Percentiles rank a stretch among this genome's conserved stretches.
Evolutionary conservation across 1,140 invertebrate species (phyloP).

Genomic region (Steinernema khuongi): DNA sequence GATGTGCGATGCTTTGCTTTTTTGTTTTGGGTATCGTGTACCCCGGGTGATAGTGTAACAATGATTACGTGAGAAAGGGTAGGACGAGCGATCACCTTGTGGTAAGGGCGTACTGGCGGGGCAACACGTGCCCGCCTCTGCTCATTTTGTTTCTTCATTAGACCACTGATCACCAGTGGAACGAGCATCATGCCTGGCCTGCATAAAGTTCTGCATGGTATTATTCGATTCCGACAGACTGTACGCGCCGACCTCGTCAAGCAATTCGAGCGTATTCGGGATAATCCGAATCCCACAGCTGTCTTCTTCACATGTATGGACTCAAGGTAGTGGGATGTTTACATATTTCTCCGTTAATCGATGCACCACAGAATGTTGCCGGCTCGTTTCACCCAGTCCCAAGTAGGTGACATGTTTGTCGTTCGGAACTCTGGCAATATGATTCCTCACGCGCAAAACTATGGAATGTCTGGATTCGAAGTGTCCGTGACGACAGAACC

Average conservation of each 20-base stretch:
- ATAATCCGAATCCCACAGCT: conserved; percentile 75
- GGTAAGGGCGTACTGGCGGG: not conserved
- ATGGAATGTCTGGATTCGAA: conserved; percentile 61
- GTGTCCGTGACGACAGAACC: conserved; percentile 73
- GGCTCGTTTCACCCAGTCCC: conserved; percentile 85
- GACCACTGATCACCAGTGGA: not conserved
- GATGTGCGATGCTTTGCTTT: not conserved
- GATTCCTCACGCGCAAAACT: conserved; percentile 80
- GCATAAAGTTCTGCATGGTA: conserved; percentile 49
- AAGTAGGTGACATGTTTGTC: conserved; percentile 93
- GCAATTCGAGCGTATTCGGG: conserved; percentile 51
- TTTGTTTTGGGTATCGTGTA: conserved; percentile 13
- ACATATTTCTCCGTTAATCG: not conserved
- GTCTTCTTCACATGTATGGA: conserved; percentile 96
- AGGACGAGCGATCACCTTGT: not conserved
- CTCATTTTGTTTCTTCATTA: not conserved
- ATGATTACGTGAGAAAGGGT: conserved; percentile 11
- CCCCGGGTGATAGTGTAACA: not conserved
- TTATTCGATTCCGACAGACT: conserved; percentile 50
- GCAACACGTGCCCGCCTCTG: not conserved
- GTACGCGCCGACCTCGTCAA: conserved; percentile 53
- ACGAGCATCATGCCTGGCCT: conserved; percentile 43
- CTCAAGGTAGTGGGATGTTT: conserved; percentile 42
- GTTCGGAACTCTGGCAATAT: conserved; percentile 89
- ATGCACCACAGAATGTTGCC: conserved; percentile 78